These are phyloP conservation scores for Gobio occitaniae DNA, from an alignment of 2,797 vertebrate species.

Conservation along the genomic window DNA sequence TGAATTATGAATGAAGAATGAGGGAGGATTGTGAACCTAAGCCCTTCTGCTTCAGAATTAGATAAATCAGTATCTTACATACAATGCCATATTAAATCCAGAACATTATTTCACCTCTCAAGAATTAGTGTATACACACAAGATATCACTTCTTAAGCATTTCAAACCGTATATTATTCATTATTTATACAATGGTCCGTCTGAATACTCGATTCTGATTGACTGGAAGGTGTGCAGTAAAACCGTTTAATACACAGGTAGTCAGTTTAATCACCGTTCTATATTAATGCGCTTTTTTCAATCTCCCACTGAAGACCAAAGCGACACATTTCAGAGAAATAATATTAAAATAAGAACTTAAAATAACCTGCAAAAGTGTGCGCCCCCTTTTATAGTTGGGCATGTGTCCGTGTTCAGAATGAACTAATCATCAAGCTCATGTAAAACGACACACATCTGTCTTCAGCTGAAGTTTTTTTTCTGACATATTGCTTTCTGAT, in stretches of 20 bases:
- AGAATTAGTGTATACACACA: not conserved
- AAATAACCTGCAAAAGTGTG: not conserved
- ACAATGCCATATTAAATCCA: not conserved
- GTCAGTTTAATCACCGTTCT: too few species aligned
- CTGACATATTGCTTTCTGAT: not conserved
- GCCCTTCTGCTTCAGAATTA: not conserved
- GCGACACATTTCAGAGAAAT: not conserved
- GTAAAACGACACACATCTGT: too few species aligned
- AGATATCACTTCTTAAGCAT: not conserved
- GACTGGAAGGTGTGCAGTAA: too few species aligned
- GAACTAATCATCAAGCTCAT: too few species aligned
- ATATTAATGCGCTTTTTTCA: too few species aligned
- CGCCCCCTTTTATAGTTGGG: too few species aligned
- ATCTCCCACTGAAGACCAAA: too few species aligned
- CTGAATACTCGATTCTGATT: not conserved
- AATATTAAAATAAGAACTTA: not conserved
- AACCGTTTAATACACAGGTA: too few species aligned
- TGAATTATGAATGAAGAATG: conserved; percentile 21
- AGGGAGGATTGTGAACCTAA: conserved; percentile 16
- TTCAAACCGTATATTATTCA: not conserved
- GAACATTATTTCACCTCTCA: not conserved
- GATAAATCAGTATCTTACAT: not conserved
- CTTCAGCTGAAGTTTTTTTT: too few species aligned
- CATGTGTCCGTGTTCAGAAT: too few species aligned
- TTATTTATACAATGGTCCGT: too few species aligned